Evolutionary conservation across 1,140 invertebrate genomes (phyloP).

Genomic region (Hestina assimilis): DNA sequence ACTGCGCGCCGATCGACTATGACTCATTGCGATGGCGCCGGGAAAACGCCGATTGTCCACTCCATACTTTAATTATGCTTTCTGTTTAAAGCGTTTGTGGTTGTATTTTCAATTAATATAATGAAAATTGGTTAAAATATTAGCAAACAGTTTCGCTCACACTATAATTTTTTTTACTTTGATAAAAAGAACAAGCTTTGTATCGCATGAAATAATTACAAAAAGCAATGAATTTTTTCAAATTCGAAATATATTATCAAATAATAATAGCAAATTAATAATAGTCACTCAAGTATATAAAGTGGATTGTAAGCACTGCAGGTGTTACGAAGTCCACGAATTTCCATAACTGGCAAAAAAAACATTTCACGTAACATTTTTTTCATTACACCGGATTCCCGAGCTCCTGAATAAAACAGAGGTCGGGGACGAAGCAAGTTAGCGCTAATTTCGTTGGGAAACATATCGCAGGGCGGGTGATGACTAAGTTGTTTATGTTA

Average conservation of each 20-base stretch:
- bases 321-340: slow-evolving; percentile 47
- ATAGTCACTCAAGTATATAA: no score
- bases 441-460: slow-evolving; percentile 56
- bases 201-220: no score
- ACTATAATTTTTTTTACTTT: no score
- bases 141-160: no score
- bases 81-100: neutral
- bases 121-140: no score
- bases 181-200: no score
- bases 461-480: slow-evolving; percentile 41
- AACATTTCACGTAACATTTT: slow-evolving; percentile 57
- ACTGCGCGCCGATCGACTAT: slow-evolving; percentile 42
- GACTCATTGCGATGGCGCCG: slow-evolving; percentile 52
- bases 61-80: slow-evolving; percentile 29
- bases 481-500: slow-evolving; percentile 43
- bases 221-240: no score
- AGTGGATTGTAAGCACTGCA: slow-evolving; percentile 24
- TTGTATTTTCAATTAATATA: neutral
- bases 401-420: slow-evolving; percentile 64
- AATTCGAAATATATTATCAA: no score
- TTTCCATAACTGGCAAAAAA: slow-evolving; percentile 64
- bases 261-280: no score
- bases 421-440: slow-evolving; percentile 49
- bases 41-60: slow-evolving; percentile 59
- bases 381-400: slow-evolving; percentile 54